These are phyloP conservation scores for Silurus meridionalis DNA, from an alignment of 2,113 vertebrate species.

Conservation along the genomic window DNA sequence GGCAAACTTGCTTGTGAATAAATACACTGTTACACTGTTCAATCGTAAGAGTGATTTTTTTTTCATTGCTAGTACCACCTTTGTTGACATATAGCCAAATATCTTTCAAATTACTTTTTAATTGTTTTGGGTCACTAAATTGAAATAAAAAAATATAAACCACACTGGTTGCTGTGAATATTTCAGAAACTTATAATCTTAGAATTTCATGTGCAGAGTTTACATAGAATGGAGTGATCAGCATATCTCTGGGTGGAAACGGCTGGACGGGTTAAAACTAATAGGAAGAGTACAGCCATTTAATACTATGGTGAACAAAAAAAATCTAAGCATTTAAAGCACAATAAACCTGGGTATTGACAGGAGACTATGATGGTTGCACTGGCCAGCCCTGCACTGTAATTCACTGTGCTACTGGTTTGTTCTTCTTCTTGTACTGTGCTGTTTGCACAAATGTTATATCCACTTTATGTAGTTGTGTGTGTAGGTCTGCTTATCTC, in stretches of 20 bases:
- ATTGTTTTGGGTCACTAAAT: neutral
- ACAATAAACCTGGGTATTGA: neutral
- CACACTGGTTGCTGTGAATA: neutral
- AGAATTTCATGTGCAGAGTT: neutral
- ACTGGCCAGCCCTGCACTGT: too few relatives aligned
- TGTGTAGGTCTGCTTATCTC: too few relatives aligned
- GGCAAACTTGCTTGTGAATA: conserved; percentile 86
- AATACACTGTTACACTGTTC: conserved; percentile 27
- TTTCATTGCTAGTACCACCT: neutral
- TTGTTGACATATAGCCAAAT: neutral
- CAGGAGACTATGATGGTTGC: neutral
- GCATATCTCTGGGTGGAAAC: neutral
- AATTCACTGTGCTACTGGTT: too few relatives aligned
- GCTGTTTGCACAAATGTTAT: too few relatives aligned
- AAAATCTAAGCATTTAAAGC: neutral
- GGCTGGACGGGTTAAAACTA: too few relatives aligned
- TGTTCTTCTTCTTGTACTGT: too few relatives aligned
- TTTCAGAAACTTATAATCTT: neutral
- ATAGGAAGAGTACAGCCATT: neutral
- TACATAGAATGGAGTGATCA: neutral
- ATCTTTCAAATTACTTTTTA: too few relatives aligned
- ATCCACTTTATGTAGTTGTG: too few relatives aligned
- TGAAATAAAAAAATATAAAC: neutral
- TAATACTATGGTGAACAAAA: neutral
- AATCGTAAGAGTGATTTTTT: neutral